These are phyloP conservation scores for Eulemur rubriventer DNA, from an alignment of 2,797 vertebrate genomes.

Conservation along the genomic window DNA sequence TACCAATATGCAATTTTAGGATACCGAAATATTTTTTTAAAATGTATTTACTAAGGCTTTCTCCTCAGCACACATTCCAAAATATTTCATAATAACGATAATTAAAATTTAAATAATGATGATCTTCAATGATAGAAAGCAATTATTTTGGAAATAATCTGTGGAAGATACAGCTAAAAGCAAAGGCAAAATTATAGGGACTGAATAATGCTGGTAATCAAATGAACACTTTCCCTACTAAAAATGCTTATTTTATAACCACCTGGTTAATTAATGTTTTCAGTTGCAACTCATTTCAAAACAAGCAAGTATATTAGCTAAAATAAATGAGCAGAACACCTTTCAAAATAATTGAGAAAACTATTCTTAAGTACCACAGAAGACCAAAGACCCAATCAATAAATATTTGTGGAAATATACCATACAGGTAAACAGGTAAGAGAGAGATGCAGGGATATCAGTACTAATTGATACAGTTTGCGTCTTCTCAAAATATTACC, in stretches of 20 bases:
- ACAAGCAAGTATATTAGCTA: conserved; percentile 18
- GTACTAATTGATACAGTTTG: not conserved
- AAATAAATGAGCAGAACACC: not conserved
- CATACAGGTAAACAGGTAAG: not conserved
- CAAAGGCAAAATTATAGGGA: conserved; percentile 58
- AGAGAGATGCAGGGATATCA: not conserved
- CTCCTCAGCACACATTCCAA: conserved; percentile 40
- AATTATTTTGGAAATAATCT: conserved; percentile 66
- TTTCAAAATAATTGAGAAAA: conserved; percentile 32
- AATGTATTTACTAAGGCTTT: not conserved
- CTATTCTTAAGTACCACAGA: not conserved
- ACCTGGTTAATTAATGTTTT: conserved; percentile 49
- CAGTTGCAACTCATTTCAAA: conserved; percentile 27
- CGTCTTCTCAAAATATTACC: not conserved
- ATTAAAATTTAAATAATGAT: conserved; percentile 70
- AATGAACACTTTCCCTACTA: conserved; percentile 56
- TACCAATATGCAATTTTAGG: not conserved
- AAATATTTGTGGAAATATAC: not conserved
- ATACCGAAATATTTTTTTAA: not conserved
- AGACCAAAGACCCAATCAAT: not conserved
- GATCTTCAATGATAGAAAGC: conserved; percentile 56
- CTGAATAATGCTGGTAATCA: conserved; percentile 60
- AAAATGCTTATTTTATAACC: conserved; percentile 50
- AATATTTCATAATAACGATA: conserved; percentile 62
- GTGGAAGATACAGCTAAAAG: conserved; percentile 46